Percentiles rank a stretch among this genome's conserved stretches.
phyloP scores from a whole-genome alignment of 2,797 vertebrate species.

The Toxotes lorentzi region DNA sequence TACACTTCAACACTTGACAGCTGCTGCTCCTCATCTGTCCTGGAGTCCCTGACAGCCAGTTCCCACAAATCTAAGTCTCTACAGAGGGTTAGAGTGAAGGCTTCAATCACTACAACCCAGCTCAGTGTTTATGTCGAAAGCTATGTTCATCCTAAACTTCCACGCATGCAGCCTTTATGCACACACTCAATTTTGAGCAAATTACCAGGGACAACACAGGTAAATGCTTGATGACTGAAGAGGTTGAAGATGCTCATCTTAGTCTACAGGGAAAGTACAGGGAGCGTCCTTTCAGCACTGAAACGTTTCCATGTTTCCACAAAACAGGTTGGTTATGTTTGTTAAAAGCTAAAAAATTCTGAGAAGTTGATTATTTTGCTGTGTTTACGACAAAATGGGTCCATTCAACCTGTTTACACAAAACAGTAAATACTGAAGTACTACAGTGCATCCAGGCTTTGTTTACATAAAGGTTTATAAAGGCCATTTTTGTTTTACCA shows the following conservation, averaged over 20 bases:
- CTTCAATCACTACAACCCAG: neutral
- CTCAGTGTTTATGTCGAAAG: neutral
- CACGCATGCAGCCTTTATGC: neutral
- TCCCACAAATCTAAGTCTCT: slow-evolving; percentile 20
- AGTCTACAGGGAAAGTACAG: no score
- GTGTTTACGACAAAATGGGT: neutral
- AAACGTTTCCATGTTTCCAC: no score
- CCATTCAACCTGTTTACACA: neutral
- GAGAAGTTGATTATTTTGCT: no score
- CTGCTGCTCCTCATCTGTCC: slow-evolving; percentile 47
- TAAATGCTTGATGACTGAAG: no score
- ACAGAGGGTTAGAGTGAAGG: neutral
- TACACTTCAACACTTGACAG: slow-evolving; percentile 31
- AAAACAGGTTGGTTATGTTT: neutral
- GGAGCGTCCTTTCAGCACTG: no score
- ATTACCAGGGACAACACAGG: no score
- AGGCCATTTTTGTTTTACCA: neutral
- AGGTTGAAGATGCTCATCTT: no score
- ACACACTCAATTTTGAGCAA: neutral
- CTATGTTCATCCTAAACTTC: neutral
- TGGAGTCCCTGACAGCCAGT: neutral
- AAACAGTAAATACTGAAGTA: neutral
- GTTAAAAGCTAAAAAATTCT: neutral
- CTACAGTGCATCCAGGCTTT: neutral
- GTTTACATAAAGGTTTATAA: neutral